Evolutionary conservation across 2,888 invertebrate genomes (phyloP), one percentile per base, ranked within the genome.

Genomic region (Cerastis rubricosa): DNA sequence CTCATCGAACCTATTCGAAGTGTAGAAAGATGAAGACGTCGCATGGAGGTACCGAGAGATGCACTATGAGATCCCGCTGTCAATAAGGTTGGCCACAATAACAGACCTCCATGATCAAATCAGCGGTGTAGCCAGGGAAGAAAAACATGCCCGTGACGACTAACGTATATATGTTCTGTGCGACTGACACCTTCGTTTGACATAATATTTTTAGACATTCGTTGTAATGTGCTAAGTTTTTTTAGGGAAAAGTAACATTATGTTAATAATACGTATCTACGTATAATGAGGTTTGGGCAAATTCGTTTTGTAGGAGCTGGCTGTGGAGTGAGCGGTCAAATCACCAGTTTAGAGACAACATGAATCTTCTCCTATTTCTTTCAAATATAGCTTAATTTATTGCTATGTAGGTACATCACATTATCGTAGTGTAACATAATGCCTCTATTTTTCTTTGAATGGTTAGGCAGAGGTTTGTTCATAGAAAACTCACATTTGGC

Each of bases 181-280:
- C n/a, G n/a, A 14, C 6, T 57, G 57, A 22, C 40, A 63, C 63
- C 1, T 40, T 63, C 14, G n/a, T 64, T 64, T 64, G 64, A 43
- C 64, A 43, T 4, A 63, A 40, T 40, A 4, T 43, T 43, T 67
- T 67, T 67, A 47, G 47, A 67, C 66, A 47, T 67, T 47, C 66
- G 47, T 66, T 29, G 47, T 29, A 66, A 66, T 66, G 66, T 66
- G 12, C 22, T 66, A 66, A 66, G 47, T 47, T 22, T 66, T 25
- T 19, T 29, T 66, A 45, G 19, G 47, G 19, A 25, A 45, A 25
- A 65, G 47, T 66, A 66, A 66, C 47, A 25, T 47, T 22, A 45
- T 66, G 12, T 19, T 29, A 29, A 47, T 66, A 29, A 45, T 29
- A 66, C 22, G 66, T 29, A 47, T 19, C 2, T 29, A 35, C 35